Evolutionary conservation across 2,113 vertebrate species (phyloP), one percentile per base, ranked within the genome.

Genomic region (Psophia crepitans): DNA sequence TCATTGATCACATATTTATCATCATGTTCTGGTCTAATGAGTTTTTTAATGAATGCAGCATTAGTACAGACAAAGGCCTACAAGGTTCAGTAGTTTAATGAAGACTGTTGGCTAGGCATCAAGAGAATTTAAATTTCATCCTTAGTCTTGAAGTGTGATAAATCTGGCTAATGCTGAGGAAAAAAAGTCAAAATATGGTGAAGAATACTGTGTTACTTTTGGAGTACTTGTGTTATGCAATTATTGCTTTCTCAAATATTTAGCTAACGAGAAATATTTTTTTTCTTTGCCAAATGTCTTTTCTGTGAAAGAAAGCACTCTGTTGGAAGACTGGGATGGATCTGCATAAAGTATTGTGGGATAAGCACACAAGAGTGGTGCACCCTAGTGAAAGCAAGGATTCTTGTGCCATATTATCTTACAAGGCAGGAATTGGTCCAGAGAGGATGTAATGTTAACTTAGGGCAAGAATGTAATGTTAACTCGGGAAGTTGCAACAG

Each of bases 191-290:
- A 89, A 77, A 49, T 48, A 27, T 53, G 54, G 69, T 80, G 63
- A 83, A 46, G 63, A 83, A 46, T 78, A 65, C 44, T 53, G n/a
- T 57, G 81, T 79, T 66, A 75, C 71, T 82, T 65, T 65, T 90
- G 61, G 53, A 91, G 49, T 77, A 80, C 58, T 89, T 90, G 73
- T 84, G 41, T 90, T 96, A 81, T 78, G 48, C 28, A 96, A 15
- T 77, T 82, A 85, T 22, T 69, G 58, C 91, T 96, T 96, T 94
- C 81, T 90, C 51, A 95, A 95, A 57, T 73, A 54, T 77, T 74
- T 83, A 79, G 76, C 75, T 95, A 85, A 65, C 44, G 71, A 68
- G 90, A 86, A 92, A 76, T 58, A 93, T 49, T 84, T 83, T 27
- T 27, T 90, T 89, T 93, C 68, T 92, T 80, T 77, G 56, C 88